Evolutionary conservation across 2,888 invertebrate species (phyloP).

Genomic region (Icerya purchasi): DNA sequence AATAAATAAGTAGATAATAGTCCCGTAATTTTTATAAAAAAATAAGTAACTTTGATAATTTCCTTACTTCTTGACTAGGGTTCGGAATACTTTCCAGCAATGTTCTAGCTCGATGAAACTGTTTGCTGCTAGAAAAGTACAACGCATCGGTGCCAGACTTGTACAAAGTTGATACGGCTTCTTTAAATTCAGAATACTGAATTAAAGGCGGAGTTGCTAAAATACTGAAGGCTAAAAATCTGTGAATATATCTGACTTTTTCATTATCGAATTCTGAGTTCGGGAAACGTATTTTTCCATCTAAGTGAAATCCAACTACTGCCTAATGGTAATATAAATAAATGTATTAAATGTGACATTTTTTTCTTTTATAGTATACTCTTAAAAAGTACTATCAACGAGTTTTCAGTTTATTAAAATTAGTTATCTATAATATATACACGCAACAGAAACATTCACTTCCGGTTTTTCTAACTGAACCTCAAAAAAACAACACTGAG

Average conservation of each 20-base stretch:
- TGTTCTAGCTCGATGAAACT: constrained; percentile 75
- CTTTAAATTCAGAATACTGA: constrained; percentile 69
- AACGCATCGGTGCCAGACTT: constrained; percentile 31
- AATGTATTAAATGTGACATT: no score
- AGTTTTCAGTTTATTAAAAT: no score
- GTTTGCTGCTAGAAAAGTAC: constrained; percentile 68
- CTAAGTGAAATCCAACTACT: constrained; percentile 69
- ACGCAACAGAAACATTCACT: no score
- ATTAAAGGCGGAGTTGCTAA: constrained; percentile 77
- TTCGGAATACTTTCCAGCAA: constrained; percentile 62
- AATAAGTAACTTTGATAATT: no score
- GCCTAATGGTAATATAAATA: constrained; percentile 41
- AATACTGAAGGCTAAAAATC: constrained; percentile 72
- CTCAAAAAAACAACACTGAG: no score
- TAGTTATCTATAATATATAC: not conserved
- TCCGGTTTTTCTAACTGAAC: no score
- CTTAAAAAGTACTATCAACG: no score
- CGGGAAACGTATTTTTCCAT: constrained; percentile 55
- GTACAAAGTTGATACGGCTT: constrained; percentile 38
- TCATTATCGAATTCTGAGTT: constrained; percentile 80
- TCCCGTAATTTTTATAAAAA: no score
- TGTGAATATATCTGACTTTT: constrained; percentile 80
- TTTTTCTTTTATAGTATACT: no score
- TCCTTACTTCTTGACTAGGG: constrained; percentile 51
- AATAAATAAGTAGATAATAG: no score